Evolutionary conservation across 2,888 invertebrate genomes (phyloP).

Genomic region (Aphrophora alni): DNA sequence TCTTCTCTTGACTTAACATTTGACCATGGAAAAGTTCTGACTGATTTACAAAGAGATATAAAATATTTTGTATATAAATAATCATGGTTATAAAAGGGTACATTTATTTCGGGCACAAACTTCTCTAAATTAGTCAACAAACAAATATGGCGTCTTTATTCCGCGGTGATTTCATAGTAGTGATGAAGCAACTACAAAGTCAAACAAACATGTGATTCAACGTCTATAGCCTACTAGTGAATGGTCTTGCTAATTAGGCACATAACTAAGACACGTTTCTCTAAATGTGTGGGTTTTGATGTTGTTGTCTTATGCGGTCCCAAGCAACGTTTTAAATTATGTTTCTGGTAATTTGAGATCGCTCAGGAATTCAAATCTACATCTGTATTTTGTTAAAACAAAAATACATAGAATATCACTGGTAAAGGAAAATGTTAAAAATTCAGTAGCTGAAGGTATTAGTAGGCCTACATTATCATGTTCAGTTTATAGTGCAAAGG

Average conservation of each 20-base stretch:
- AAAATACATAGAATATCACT: not conserved
- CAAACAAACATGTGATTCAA: no score
- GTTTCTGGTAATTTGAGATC: no score
- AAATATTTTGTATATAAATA: no score
- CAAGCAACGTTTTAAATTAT: not conserved
- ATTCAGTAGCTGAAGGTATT: slow-evolving; percentile 2
- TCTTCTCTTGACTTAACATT: no score
- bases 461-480: not conserved
- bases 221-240: not conserved
- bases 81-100: no score
- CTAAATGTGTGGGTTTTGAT: not conserved
- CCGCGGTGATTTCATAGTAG: not conserved
- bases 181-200: not conserved
- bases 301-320: not conserved
- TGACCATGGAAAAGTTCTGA: no score
- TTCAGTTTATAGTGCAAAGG: not conserved
- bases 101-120: no score
- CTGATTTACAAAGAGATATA: no score
- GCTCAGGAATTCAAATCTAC: not conserved
- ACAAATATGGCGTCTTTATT: not conserved
- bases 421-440: slow-evolving; percentile 2
- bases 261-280: not conserved
- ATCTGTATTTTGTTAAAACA: slow-evolving; percentile 5
- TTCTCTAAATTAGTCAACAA: not conserved
- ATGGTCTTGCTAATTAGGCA: not conserved